Base-by-base conservation (phyloP, 2,797 vertebrate genomes). In the Limosa lapponica region DNA sequence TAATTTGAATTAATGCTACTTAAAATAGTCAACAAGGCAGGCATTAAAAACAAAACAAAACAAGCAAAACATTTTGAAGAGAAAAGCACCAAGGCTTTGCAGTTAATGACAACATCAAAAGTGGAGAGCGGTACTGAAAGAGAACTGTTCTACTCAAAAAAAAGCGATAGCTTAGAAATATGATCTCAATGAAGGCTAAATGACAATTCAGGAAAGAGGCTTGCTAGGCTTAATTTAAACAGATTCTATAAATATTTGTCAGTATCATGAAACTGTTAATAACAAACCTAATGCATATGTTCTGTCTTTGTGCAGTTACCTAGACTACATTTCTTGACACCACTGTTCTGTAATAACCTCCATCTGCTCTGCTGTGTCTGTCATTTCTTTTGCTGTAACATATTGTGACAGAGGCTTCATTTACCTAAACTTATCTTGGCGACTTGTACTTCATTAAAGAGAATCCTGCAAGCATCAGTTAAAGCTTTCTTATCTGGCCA, bases 371-470 rank as follows among this genome's bases (percentile, higher is more conserved):
- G 78, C 96, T 88, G 52, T 95, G 97, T 96, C 97, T 98, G 96
- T 98, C 98, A 98, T 98, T 98, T 97, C 94, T 98, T 98, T 93
- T 95, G 91, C 96, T 96, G 54, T 97, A 98, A 98, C 97, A 96
- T 97, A 98, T 97, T 98, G 97, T 98, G 98, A 98, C 98, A 98
- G 96, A 97, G 95, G 96, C 96, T 98, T 98, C 97, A 98, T 98
- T 98, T 98, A 98, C 98, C 97, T 97, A 97, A 98, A 98, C 98
- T 98, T 98, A 97, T 97, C 97, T 97, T 98, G 98, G 98, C 98
- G 98, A 98, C 97, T 98, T 98, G 97, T 98, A 98, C 97, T 98
- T 98, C 98, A 98, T 98, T 98, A 98, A 97, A 98, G 96, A 94
- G 96, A 98, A 98, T 97, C 96, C 96, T 97, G 97, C 96, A 97